Base-by-base conservation (phyloP, 2,888 invertebrate genomes). In the Hetaerina titia region DNA sequence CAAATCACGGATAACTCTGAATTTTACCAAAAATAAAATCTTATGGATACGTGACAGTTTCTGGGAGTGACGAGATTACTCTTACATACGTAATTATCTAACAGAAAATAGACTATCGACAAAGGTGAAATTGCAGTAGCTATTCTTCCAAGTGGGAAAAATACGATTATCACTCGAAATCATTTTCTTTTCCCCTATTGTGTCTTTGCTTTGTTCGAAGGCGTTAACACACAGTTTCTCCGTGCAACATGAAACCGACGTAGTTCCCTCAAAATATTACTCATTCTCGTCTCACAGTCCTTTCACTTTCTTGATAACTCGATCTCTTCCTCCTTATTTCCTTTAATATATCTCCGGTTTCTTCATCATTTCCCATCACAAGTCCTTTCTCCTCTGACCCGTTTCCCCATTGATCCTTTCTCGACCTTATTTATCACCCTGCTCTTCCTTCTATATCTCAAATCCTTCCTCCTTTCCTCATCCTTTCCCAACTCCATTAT, bases 261-360 rank as follows among this genome's bases (percentile, higher is more conserved):
- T 13, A 31, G 81, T 31, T 69, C 31, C 31, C 25, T 25, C 31
- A 81, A 81, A 81, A 31, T 81, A 31, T 31, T 81, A 81, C 13
- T 31, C 81, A 31, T 9, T 81, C 81, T n/a, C 81, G 25, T 31
- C 81, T 81, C 25, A 13, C 13, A 9, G 31, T 4, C 81, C 81
- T 81, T 81, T 81, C 31, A 8, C 19, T 74, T 74, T 74, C 81
- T 31, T 31, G 25, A 81, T 81, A 81, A 81, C 81, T 81, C 31
- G 81, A 81, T 81, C 31, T 31, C 81, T 15, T 13, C 31, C 81
- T 81, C 81, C 25, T 31, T 22, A 25, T 81, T 81, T 81, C 13
- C 15, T 81, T 81, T 31, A 81, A 25, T 81, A 81, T 81, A 9
- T 81, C 81, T 81, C 81, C 81, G 81, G 81, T 81, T 81, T 81